A percentile compares a stretch with the other conserved stretches of the same genome.
These are phyloP conservation scores for Eueremaeus valkanovi DNA, from an alignment of 2,888 invertebrate species.

Conservation along the genomic window DNA sequence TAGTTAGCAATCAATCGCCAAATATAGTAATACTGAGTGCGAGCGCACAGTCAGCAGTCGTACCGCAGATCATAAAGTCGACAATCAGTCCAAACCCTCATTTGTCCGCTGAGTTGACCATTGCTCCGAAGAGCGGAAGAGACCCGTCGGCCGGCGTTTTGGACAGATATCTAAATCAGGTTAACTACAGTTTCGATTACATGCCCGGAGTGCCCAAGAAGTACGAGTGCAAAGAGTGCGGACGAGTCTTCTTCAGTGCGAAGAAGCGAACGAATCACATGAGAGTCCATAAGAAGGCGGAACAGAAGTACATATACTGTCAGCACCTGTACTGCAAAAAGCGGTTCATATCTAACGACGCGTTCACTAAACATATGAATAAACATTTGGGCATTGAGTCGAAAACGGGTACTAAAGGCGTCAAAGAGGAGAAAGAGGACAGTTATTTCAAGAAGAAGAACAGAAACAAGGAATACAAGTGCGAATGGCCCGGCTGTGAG, in stretches of 20 bases:
- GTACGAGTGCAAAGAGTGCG: background rate
- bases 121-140: too few species aligned
- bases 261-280: background rate
- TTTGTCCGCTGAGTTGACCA: too few species aligned
- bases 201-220: background rate
- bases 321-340: background rate
- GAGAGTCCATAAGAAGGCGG: background rate
- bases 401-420: background rate
- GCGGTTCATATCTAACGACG: background rate
- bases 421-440: background rate
- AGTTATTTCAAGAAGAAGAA: constrained; percentile 2
- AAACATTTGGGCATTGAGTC: background rate
- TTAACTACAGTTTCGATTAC: background rate
- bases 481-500: background rate
- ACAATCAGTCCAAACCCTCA: background rate
- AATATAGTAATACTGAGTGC: too few species aligned
- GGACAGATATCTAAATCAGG: background rate
- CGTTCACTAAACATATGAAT: background rate
- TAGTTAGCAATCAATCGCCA: background rate
- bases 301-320: background rate
- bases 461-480: background rate
- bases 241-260: background rate
- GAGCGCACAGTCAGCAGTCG: too few species aligned
- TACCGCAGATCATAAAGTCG: background rate
- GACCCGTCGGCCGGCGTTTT: background rate